Percentiles rank a stretch among this genome's conserved stretches.
Evolutionary conservation across 2,797 vertebrate genomes (phyloP).

Genomic region (Pipistrellus kuhlii): DNA sequence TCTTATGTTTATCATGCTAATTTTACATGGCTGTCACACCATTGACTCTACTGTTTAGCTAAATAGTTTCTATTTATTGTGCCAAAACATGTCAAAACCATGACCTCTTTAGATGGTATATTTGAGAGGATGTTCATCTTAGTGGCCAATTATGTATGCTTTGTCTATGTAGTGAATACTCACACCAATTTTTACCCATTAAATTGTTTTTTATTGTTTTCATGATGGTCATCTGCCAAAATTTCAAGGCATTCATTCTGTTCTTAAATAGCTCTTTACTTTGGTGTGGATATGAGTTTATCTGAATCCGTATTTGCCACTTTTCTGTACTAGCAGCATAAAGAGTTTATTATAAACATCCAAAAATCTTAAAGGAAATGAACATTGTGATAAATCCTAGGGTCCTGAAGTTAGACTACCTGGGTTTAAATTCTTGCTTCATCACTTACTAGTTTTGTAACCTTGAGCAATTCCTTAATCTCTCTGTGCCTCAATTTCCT

Average conservation of each 20-base stretch:
- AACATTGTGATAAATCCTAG: conserved; percentile 23
- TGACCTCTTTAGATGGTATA: conserved; percentile 28
- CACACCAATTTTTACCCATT: conserved; percentile 4
- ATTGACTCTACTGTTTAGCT: conserved; percentile 59
- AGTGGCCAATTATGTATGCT: not conserved
- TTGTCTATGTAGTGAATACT: conserved; percentile 49
- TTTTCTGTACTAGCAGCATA: conserved; percentile 48
- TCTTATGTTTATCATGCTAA: conserved; percentile 37
- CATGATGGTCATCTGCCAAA: not conserved
- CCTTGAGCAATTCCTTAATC: conserved; percentile 39
- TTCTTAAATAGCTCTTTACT: conserved; percentile 46
- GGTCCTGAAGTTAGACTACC: not conserved
- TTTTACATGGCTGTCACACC: conserved; percentile 25
- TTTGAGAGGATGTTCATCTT: conserved; percentile 57
- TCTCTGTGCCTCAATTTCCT: conserved; percentile 72
- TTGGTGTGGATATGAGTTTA: conserved; percentile 27
- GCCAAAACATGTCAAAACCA: conserved; percentile 66
- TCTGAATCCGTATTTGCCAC: not conserved
- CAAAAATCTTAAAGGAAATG: conserved; percentile 38
- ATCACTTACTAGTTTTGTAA: conserved; percentile 57
- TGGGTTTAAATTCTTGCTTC: conserved; percentile 45
- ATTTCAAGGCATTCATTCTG: not conserved
- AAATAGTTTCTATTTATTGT: conserved; percentile 66
- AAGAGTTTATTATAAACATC: conserved; percentile 25
- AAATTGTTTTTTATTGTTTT: conserved; percentile 36